These are phyloP conservation scores for Ovibos moschatus DNA, from an alignment of 2,113 vertebrate genomes.

Conservation along the genomic window DNA sequence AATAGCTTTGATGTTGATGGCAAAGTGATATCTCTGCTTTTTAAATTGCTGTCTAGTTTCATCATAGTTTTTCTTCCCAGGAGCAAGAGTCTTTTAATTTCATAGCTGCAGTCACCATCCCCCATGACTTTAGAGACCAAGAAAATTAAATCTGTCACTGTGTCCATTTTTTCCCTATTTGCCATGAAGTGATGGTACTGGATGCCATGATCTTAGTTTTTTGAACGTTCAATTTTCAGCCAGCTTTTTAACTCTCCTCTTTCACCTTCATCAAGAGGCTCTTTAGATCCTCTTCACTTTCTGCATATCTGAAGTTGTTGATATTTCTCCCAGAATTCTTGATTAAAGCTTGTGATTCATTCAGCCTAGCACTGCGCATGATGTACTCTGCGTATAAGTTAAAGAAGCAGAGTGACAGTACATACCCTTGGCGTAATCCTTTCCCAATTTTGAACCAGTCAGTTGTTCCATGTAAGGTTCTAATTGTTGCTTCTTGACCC, in stretches of 20 bases:
- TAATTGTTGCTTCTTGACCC: neutral
- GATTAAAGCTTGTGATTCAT: neutral
- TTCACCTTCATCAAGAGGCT: neutral
- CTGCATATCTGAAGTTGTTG: neutral
- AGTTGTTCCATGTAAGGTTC: neutral
- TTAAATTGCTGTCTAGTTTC: neutral
- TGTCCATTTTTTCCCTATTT: neutral
- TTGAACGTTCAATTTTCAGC: neutral
- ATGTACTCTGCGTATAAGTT: neutral
- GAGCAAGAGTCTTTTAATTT: neutral
- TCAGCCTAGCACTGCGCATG: fast-evolving
- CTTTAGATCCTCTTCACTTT: neutral
- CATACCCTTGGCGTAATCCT: neutral
- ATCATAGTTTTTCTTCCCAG: neutral
- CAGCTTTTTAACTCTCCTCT: neutral
- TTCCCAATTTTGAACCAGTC: neutral
- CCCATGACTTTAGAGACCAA: neutral
- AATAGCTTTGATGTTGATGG: neutral
- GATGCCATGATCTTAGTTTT: neutral
- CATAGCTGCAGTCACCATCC: neutral
- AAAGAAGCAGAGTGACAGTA: neutral
- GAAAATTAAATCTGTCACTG: neutral
- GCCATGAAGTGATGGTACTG: neutral
- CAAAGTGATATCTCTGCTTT: neutral
- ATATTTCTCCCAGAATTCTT: neutral